These are phyloP conservation scores for Vireo griseus DNA, from an alignment of 2,797 vertebrate genomes.

Conservation along the genomic window DNA sequence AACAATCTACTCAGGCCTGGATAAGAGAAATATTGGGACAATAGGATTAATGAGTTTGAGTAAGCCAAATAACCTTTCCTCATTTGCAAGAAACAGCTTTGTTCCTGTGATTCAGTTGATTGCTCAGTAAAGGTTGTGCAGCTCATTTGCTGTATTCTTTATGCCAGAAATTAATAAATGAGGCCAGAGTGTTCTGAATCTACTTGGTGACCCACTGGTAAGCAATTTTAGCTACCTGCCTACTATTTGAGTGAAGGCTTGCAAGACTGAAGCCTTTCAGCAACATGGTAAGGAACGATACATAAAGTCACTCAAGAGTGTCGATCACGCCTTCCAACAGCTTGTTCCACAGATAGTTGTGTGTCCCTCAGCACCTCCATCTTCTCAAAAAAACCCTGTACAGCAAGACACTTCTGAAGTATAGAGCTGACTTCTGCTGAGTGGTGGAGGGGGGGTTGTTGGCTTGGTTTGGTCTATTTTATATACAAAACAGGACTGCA, in stretches of 20 bases:
- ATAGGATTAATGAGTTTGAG: neutral
- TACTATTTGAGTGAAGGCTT: neutral
- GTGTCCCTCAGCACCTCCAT: neutral
- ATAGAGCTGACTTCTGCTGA: neutral
- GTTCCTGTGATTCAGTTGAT: conserved; percentile 23
- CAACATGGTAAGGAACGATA: neutral
- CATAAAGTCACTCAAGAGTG: neutral
- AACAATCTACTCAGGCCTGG: neutral
- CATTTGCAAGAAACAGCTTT: conserved; percentile 20
- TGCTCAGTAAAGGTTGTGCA: conserved; percentile 27
- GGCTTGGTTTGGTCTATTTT: neutral
- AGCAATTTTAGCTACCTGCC: neutral
- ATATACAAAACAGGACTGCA: neutral
- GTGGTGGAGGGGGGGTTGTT: too few species aligned
- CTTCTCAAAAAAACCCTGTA: neutral
- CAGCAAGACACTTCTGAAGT: neutral
- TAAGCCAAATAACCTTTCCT: conserved; percentile 49
- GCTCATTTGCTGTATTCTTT: conserved; percentile 4
- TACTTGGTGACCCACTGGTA: neutral
- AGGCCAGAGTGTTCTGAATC: neutral
- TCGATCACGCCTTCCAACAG: neutral
- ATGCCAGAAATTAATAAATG: conserved; percentile 13
- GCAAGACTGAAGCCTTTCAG: neutral
- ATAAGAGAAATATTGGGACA: neutral
- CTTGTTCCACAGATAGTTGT: neutral